Percentiles rank a stretch among this genome's conserved stretches.
Conservation (phyloP, 2,113 vertebrate genomes). For the Platichthys flesus region DNA sequence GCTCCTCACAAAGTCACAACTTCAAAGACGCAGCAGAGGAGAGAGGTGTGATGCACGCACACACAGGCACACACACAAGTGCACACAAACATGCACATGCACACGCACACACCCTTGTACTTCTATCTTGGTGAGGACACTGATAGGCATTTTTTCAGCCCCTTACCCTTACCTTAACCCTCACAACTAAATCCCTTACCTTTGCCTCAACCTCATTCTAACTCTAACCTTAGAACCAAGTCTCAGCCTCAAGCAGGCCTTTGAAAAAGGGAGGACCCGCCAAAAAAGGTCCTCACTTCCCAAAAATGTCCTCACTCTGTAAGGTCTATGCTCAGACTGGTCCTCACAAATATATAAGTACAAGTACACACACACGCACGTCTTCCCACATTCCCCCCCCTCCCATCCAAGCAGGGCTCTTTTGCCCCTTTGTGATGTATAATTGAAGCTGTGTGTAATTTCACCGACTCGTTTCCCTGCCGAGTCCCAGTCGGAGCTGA, state of each 20-base stretch:
- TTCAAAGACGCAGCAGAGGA: slow-evolving; percentile 73
- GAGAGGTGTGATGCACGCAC: slow-evolving; percentile 23
- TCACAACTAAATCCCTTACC: too few relatives aligned
- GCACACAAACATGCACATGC: too few relatives aligned
- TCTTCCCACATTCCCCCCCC: slow-evolving; percentile 31
- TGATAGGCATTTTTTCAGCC: too few relatives aligned
- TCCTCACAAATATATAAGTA: slow-evolving; percentile 27
- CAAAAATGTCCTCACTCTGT: too few relatives aligned
- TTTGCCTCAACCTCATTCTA: too few relatives aligned
- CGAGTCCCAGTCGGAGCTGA: slow-evolving; percentile 61
- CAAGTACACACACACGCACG: slow-evolving; percentile 4
- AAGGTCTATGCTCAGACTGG: too few relatives aligned
- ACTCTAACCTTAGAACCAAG: too few relatives aligned
- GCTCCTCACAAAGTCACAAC: slow-evolving; percentile 70
- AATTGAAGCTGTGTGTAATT: slow-evolving; percentile 70
- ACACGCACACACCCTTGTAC: neutral
- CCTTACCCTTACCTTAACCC: too few relatives aligned
- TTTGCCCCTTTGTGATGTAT: slow-evolving; percentile 67
- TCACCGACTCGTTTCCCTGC: slow-evolving; percentile 38
- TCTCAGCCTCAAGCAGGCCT: too few relatives aligned
- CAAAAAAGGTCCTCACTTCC: too few relatives aligned
- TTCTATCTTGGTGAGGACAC: too few relatives aligned
- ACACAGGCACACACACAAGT: slow-evolving; percentile 18
- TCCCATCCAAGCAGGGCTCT: slow-evolving; percentile 43
- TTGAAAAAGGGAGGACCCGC: too few relatives aligned